Percentiles rank a stretch among this genome's conserved stretches.
These are phyloP conservation scores for Oscarella lobularis DNA, from an alignment of 37 sponge, comb jelly and placozoan species.

Conservation along the genomic window DNA sequence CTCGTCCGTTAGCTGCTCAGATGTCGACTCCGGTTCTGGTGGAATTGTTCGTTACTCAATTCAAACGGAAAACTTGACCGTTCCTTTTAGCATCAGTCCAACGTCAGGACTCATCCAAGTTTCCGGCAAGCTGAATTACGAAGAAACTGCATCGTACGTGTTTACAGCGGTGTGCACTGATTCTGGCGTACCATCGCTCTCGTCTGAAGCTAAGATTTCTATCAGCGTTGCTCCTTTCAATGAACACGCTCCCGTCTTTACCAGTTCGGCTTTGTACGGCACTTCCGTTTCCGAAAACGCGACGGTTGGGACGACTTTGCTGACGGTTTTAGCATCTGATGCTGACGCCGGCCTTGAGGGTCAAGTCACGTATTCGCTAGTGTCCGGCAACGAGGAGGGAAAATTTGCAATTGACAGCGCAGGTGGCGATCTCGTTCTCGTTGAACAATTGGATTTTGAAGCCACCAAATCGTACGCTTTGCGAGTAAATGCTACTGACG, in stretches of 20 bases:
- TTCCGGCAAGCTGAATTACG: constrained; percentile 18
- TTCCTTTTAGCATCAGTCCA: constrained; percentile 15
- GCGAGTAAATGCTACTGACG: not conserved
- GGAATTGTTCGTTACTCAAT: not conserved
- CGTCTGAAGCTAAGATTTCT: constrained; percentile 7
- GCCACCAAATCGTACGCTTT: not conserved
- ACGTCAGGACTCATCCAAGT: constrained; percentile 16
- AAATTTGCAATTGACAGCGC: constrained; percentile 4
- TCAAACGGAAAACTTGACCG: not conserved
- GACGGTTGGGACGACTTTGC: not conserved
- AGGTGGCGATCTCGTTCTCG: constrained; percentile 28
- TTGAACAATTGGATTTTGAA: constrained; percentile 19
- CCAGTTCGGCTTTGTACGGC: not conserved
- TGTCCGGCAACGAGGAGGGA: not conserved
- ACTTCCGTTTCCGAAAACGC: not conserved
- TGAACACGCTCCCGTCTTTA: constrained; percentile 26
- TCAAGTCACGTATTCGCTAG: constrained; percentile 21
- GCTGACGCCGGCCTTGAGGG: constrained; percentile 23
- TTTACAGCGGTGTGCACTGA: constrained; percentile 23
- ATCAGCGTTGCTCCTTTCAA: constrained; percentile 46
- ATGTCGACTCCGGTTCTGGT: not conserved
- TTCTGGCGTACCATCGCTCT: not conserved
- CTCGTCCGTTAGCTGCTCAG: not conserved
- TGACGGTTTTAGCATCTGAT: constrained; percentile 35
- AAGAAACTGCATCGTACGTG: constrained; percentile 3